phyloP scores from a whole-genome alignment of 53 echinoderm and acorn worm genomes.

The Pentamera pediparva region DNA sequence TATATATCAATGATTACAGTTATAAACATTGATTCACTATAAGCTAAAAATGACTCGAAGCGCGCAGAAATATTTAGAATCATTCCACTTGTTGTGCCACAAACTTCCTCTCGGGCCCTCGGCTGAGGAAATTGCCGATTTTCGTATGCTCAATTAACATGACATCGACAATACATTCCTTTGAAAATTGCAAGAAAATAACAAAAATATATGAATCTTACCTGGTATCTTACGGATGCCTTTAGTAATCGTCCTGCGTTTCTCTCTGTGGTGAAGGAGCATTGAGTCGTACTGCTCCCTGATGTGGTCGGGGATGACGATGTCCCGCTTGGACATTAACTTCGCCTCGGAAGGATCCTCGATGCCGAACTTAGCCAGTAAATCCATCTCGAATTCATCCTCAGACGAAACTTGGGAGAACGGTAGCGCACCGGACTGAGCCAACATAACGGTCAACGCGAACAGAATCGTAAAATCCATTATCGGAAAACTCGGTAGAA shows the following conservation, averaged over 20 bases:
- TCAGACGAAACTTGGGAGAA: neutral
- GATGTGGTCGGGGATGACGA: constrained; percentile 68
- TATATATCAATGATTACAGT: too few relatives aligned
- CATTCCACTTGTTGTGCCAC: too few relatives aligned
- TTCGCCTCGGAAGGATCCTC: constrained; percentile 42
- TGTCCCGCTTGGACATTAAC: constrained; percentile 42
- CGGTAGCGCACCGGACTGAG: neutral
- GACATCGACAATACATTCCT: too few relatives aligned
- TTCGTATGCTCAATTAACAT: too few relatives aligned
- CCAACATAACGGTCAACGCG: neutral
- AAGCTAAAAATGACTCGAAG: too few relatives aligned
- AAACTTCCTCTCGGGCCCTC: too few relatives aligned
- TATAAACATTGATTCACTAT: too few relatives aligned
- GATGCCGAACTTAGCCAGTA: constrained; percentile 56
- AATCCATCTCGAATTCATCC: constrained; percentile 21
- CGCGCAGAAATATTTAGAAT: too few relatives aligned
- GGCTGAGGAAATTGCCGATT: too few relatives aligned
- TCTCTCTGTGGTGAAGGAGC: constrained; percentile 56
- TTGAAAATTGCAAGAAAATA: neutral
- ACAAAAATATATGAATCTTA: constrained; percentile 29
- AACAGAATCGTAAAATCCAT: neutral
- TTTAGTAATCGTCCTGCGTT: constrained; percentile 53
- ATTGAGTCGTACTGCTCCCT: constrained; percentile 59
- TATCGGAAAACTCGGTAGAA: neutral
- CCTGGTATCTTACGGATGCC: constrained; percentile 72